phyloP scores from a whole-genome alignment of 2,888 invertebrate species.

The Agrilus mali region DNA sequence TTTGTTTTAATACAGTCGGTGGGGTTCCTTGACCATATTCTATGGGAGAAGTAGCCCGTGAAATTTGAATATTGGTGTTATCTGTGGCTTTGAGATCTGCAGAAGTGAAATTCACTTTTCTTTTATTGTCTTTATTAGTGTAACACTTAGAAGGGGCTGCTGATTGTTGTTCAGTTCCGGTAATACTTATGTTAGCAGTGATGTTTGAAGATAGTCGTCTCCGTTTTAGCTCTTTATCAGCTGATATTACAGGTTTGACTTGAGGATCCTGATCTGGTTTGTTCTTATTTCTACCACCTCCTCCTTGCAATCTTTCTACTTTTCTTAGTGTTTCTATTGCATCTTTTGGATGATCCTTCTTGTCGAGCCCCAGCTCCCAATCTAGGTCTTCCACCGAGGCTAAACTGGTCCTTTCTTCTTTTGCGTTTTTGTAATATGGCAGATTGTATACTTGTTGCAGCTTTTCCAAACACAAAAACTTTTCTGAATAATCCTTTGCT shows the following conservation, averaged over 20 bases:
- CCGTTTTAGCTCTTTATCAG: no score
- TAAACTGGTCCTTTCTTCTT: no score
- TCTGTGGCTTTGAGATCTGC: conserved; percentile 13
- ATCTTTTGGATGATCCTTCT: no score
- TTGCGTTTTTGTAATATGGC: no score
- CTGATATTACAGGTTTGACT: no score
- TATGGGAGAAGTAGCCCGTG: conserved; percentile 33
- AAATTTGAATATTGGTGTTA: conserved; percentile 14
- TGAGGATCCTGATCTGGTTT: no score
- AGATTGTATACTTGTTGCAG: no score
- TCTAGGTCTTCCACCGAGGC: conserved; percentile 34
- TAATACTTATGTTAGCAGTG: conserved; percentile 21
- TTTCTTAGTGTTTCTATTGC: conserved; percentile 32
- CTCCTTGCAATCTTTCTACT: conserved; percentile 33
- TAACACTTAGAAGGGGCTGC: conserved; percentile 2
- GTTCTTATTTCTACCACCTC: conserved; percentile 27
- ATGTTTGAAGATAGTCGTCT: neutral
- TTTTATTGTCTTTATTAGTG: conserved; percentile 2
- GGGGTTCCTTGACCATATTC: conserved; percentile 24
- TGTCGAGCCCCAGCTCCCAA: no score
- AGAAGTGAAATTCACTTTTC: conserved; percentile 1
- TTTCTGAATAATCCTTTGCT: no score
- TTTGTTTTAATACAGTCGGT: conserved; percentile 13
- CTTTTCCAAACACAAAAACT: no score
- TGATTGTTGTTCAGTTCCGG: conserved; percentile 6